These are phyloP conservation scores for Horisme vitalbata DNA, from an alignment of 2,888 invertebrate species.

Conservation along the genomic window DNA sequence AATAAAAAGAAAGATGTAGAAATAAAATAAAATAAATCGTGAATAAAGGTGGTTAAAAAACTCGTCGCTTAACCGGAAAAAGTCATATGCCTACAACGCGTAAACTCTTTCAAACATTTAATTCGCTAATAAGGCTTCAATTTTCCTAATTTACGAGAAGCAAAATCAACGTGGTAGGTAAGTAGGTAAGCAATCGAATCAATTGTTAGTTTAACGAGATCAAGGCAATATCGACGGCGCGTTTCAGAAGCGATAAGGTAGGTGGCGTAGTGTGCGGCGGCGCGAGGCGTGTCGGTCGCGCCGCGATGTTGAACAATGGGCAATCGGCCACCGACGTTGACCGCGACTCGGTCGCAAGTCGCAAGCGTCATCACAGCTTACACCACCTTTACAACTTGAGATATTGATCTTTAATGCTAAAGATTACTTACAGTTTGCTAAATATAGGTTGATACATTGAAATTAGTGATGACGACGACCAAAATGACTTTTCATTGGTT, in stretches of 20 bases:
- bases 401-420: too few species aligned
- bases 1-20: too few species aligned
- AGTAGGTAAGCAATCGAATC: conserved; percentile 67
- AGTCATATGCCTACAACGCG: too few species aligned
- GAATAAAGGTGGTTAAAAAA: too few species aligned
- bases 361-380: conserved; percentile 21
- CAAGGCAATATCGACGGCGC: conserved; percentile 65
- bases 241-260: conserved; percentile 64
- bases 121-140: conserved; percentile 12
- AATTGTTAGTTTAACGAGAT: conserved; percentile 72
- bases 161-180: conserved; percentile 62
- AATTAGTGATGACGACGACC: too few species aligned
- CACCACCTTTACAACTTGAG: conserved; percentile 3
- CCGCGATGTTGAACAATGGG: conserved; percentile 71
- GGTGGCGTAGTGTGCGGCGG: conserved; percentile 67
- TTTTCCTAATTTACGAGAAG: conserved; percentile 17
- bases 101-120: conserved; percentile 4
- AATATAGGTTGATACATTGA: too few species aligned
- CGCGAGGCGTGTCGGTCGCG: conserved; percentile 77
- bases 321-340: conserved; percentile 63
- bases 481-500: too few species aligned
- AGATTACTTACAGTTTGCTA: too few species aligned
- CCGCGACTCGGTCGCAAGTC: conserved; percentile 39
- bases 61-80: too few species aligned
- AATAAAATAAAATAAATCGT: too few species aligned